phyloP scores from a whole-genome alignment of 2,797 vertebrate species.

The Cottoperca gobio region DNA sequence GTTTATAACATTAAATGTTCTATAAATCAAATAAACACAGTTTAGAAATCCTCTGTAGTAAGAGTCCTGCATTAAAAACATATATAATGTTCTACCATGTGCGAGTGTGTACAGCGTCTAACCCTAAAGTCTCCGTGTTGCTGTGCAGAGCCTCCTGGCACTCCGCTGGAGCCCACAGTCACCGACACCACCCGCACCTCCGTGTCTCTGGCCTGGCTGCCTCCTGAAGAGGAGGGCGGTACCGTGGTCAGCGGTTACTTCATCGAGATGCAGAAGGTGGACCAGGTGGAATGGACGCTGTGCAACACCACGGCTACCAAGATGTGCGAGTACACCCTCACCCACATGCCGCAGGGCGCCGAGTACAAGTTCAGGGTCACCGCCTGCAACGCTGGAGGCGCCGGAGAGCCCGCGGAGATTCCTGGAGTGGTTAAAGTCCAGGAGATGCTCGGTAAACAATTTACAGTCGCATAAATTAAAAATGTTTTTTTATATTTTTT shows the following conservation, averaged over 20 bases:
- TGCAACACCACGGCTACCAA: conserved; percentile 99
- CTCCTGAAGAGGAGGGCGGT: conserved; percentile 96
- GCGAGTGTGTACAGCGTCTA: no score
- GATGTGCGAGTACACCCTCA: conserved; percentile 97
- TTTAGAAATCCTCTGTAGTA: no score
- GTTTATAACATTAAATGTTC: no score
- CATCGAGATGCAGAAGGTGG: conserved; percentile 99
- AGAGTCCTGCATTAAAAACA: no score
- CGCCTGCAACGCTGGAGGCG: conserved; percentile 96
- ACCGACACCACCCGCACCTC: conserved; percentile 97
- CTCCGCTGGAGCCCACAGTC: conserved; percentile 93
- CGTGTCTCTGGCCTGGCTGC: conserved; percentile 95
- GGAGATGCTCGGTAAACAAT: conserved; percentile 98
- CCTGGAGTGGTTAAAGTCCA: conserved; percentile 97
- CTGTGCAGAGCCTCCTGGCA: conserved; percentile 92
- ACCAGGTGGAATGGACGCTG: conserved; percentile 99
- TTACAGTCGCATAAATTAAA: no score
- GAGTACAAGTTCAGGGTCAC: conserved; percentile 97
- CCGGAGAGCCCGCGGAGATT: conserved; percentile 95
- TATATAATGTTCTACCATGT: no score
- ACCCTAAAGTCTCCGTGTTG: not conserved
- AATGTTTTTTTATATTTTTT: no score
- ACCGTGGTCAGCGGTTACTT: conserved; percentile 94
- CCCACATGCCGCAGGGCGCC: conserved; percentile 97
- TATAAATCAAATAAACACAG: no score